Evolutionary conservation across 2,888 invertebrate species (phyloP).

Genomic region (Polyploca ridens): DNA sequence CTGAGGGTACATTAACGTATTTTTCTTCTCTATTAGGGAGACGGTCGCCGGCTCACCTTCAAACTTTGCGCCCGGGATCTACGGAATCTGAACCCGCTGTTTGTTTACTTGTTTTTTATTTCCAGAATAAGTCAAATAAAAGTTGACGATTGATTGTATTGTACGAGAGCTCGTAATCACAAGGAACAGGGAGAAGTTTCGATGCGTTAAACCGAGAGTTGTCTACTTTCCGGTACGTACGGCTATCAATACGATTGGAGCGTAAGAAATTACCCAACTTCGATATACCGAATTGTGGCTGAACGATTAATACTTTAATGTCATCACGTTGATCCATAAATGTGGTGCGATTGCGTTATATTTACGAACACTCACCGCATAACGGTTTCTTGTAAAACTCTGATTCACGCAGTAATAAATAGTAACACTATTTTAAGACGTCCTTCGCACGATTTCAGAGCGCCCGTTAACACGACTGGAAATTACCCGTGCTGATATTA

Average conservation of each 20-base stretch:
- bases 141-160: slow-evolving; percentile 82
- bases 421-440: slow-evolving; percentile 75
- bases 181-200: slow-evolving; percentile 50
- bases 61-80: slow-evolving; percentile 70
- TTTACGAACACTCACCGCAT: slow-evolving; percentile 34
- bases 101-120: slow-evolving; percentile 80
- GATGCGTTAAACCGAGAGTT: slow-evolving; percentile 63
- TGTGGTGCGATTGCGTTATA: slow-evolving; percentile 42
- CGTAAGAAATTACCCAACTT: slow-evolving; percentile 52
- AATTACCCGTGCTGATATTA: slow-evolving; percentile 67
- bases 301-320: slow-evolving; percentile 49
- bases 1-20: slow-evolving; percentile 84
- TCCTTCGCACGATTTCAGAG: slow-evolving; percentile 76
- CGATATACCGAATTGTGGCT: slow-evolving; percentile 50
- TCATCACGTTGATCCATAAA: slow-evolving; percentile 42
- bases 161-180: slow-evolving; percentile 70
- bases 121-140: slow-evolving; percentile 79
- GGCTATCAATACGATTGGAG: slow-evolving; percentile 48
- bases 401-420: slow-evolving; percentile 73
- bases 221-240: slow-evolving; percentile 51
- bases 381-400: slow-evolving; percentile 54
- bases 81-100: slow-evolving; percentile 65
- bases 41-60: slow-evolving; percentile 79
- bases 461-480: slow-evolving; percentile 70
- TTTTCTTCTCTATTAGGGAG: slow-evolving; percentile 83